Evolutionary conservation across 1,140 invertebrate species (phyloP), one percentile per base, ranked within the genome.

Genomic region (Drosophila rufa): DNA sequence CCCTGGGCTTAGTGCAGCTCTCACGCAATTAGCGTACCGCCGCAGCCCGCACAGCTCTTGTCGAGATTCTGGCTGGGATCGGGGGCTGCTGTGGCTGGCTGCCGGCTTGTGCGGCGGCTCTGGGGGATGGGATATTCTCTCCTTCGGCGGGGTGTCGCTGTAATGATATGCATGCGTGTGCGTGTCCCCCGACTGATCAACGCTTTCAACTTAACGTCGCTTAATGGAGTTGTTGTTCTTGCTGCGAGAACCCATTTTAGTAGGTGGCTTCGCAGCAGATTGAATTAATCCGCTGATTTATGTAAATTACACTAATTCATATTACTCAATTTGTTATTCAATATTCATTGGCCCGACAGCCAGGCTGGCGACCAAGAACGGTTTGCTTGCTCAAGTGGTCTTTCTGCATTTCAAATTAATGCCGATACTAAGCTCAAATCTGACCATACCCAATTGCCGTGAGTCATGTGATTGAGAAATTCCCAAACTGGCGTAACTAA

Each of bases 241-340:
- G 64, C 42, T 36, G 46, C 51, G 30, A 79, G 38, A 56, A 47
- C 65, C 59, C 65, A 71, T 80, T 80, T 83, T 71, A 76, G 77
- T 71, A 76, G 77, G 66, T 77, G 65, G 73, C 64, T 77, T 73
- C 66, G 48, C 74, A 76, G 48, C 74, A 76, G 81, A 89, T 89
- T 89, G 85, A 90, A 90, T 90, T 90, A 91, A 91, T 90, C 66
- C 65, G 65, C 67, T 86, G 75, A 90, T 85, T 86, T 90, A 85
- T 91, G 85, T 90, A 90, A 91, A 91, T 89, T 89, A 89, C 81
- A 90, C 81, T 90, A 90, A 89, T 89, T 90, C 86, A 64, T 79
- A 81, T 89, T 90, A 89, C 82, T 85, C 85, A 89, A 90, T 89
- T 82, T 80, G 85, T 73, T 90, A 76, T 79, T 82, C 83, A 84